A percentile compares a stretch with the other conserved stretches of the same genome.
phyloP scores from a whole-genome alignment of 2,113 vertebrate species.

The Mus pahari region DNA sequence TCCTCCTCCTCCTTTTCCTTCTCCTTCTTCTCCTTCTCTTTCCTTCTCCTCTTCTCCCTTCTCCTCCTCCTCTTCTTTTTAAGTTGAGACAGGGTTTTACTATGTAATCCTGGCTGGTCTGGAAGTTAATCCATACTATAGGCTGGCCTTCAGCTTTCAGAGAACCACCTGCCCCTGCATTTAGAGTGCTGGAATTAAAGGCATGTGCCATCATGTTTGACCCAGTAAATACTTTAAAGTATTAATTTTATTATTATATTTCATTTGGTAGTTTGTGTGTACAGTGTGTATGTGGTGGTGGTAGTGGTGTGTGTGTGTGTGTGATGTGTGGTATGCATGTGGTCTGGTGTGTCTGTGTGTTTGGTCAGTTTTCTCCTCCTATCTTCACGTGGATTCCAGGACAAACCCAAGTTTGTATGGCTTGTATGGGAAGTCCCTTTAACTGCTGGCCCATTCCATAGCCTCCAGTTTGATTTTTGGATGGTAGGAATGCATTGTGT shows the following conservation, averaged over 20 bases:
- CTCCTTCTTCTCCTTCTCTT: no score
- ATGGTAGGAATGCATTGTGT: not conserved
- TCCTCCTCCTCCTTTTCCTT: no score
- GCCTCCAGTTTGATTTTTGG: not conserved
- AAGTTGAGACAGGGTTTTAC: not conserved
- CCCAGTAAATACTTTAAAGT: not conserved
- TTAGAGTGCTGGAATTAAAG: not conserved
- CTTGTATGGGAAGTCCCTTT: not conserved
- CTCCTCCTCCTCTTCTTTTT: no score
- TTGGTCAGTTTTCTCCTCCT: not conserved
- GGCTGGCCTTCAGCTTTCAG: not conserved
- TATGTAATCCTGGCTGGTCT: not conserved
- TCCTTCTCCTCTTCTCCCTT: no score
- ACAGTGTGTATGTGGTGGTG: not conserved
- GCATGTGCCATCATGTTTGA: not conserved
- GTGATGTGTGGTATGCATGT: not conserved
- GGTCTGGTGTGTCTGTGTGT: not conserved
- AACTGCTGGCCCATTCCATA: not conserved
- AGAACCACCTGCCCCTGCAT: not conserved
- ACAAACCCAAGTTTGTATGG: not conserved
- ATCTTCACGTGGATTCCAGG: not conserved
- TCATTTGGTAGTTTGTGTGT: not conserved
- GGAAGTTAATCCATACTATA: not conserved
- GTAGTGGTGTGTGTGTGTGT: not conserved
- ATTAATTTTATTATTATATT: not conserved